Conservation (phyloP, 2,797 vertebrate genomes). For the Gymnothorax reevesii region DNA sequence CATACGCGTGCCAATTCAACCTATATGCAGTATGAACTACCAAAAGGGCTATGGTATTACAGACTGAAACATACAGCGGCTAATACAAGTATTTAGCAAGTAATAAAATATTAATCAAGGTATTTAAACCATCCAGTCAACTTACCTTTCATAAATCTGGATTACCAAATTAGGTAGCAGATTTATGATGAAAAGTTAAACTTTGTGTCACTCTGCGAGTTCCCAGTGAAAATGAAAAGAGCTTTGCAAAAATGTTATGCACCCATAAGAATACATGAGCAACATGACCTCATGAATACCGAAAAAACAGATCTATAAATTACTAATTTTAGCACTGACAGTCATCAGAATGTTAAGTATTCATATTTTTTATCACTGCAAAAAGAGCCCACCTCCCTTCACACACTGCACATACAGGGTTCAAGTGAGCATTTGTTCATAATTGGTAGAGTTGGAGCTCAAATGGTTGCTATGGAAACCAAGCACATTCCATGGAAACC, state of each 20-base stretch:
- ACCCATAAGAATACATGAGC: background rate
- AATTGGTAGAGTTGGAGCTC: constrained; percentile 32
- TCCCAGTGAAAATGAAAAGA: background rate
- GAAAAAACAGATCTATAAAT: background rate
- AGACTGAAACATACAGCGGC: background rate
- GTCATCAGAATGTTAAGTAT: background rate
- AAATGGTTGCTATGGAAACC: constrained; percentile 67
- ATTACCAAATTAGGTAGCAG: no score
- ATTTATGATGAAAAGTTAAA: background rate
- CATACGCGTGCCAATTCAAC: background rate
- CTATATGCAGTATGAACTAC: background rate
- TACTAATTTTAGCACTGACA: background rate
- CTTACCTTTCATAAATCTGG: background rate
- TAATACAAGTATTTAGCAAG: background rate
- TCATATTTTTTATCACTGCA: no score
- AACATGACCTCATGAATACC: background rate
- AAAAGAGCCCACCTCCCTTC: constrained; percentile 5
- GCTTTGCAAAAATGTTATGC: background rate
- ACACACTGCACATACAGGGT: constrained; percentile 19
- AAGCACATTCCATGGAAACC: constrained; percentile 71
- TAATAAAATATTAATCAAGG: background rate
- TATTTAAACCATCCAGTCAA: background rate
- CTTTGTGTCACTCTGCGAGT: background rate
- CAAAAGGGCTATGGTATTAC: background rate
- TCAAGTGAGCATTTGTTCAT: constrained; percentile 33